Base-by-base conservation (phyloP, 2,797 vertebrate genomes). In the Cryptoprocta ferox region DNA sequence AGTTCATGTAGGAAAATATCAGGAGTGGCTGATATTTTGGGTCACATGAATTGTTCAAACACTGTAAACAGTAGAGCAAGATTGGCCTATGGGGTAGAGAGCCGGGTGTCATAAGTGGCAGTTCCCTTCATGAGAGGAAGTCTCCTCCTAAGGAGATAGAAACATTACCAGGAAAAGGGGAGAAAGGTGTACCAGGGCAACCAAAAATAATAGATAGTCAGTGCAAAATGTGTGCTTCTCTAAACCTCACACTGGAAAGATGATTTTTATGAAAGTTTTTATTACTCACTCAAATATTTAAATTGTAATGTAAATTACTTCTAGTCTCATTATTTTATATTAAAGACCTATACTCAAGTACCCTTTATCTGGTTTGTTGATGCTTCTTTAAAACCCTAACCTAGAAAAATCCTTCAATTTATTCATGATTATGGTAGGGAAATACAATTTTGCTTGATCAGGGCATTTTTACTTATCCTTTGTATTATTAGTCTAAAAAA, bases 391-490 rank as follows among this genome's bases (percentile, higher is more conserved):
- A 94, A 91, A 86, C 18, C 13, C 45, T 63, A 84, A 14, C 66
- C 48, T 63, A 73, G 24, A 92, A 97, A 97, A 96, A 75, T 45
- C 50, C 48, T 91, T 96, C 37, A 53, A 26, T 79, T 39, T 94
- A 68, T 71, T 91, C 66, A 70, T 94, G 90, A 93, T 42, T 93
- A 30, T 45, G 19, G 11, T 53, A 88, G n/a, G 92, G 96, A 96
- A 93, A 70, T 30, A 73, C 0, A 80, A 42, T 82, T 92, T 94
- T 80, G n/a, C 45, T 93, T 93, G 26, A 92, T 91, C 83, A 93
- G 86, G 82, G 19, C 65, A 93, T 75, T 89, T 97, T 95, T 81
- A 85, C 14, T 89, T 93, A 83, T 71, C 70, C 66, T 63, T 75
- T 75, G 21, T 80, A 48, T 78, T 92, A 10, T 18, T 80, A 8